Evolutionary conservation across 2,888 invertebrate genomes (phyloP).

Genomic region (Notodonta dromedarius): DNA sequence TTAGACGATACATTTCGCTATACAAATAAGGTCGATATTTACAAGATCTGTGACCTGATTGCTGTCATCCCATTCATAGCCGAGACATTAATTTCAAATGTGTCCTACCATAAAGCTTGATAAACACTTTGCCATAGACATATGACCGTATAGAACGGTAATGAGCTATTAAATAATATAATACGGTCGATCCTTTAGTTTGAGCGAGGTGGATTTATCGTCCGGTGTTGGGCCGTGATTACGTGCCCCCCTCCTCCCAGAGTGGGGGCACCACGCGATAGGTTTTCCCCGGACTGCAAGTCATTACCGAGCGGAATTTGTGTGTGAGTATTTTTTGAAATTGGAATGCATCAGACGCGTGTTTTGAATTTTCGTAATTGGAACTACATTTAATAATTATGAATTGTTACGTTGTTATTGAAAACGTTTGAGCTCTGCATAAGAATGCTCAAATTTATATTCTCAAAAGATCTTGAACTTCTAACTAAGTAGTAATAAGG

Average conservation of each 20-base stretch:
- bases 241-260: constrained; percentile 51
- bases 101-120: background rate
- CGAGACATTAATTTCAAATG: constrained; percentile 4
- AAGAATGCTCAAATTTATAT: too few species aligned
- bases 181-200: constrained; percentile 45
- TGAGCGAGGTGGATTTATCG: constrained; percentile 56
- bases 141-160: background rate
- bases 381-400: background rate
- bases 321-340: background rate
- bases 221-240: constrained; percentile 61
- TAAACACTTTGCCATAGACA: constrained; percentile 13
- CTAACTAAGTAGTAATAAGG: too few species aligned
- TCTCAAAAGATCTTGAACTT: too few species aligned
- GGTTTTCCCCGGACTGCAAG: constrained; percentile 1
- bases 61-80: background rate
- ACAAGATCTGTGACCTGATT: too few species aligned
- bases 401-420: background rate
- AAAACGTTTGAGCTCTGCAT: too few species aligned
- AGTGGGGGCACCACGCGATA: constrained; percentile 17
- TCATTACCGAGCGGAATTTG: background rate
- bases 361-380: background rate
- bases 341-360: background rate
- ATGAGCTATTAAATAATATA: constrained; percentile 61
- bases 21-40: too few species aligned
- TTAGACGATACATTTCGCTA: too few species aligned